These are phyloP conservation scores for Apamea anceps DNA, from an alignment of 2,888 invertebrate species.

Conservation along the genomic window DNA sequence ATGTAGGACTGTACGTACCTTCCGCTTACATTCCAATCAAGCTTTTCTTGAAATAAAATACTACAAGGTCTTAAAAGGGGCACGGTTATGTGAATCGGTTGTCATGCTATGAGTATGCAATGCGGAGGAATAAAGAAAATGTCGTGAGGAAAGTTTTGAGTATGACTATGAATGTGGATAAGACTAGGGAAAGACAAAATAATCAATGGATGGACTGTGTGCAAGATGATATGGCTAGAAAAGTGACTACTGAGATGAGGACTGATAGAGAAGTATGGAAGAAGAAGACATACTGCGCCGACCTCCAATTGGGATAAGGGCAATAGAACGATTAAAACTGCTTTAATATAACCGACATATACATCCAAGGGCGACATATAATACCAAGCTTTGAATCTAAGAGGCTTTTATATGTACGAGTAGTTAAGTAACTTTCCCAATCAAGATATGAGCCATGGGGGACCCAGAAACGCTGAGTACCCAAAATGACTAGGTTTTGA, in stretches of 20 bases:
- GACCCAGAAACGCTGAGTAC: constrained; percentile 19
- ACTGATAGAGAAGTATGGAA: background rate
- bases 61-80: background rate
- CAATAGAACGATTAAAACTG: background rate
- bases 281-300: background rate
- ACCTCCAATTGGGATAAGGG: too few species aligned
- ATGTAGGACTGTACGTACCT: background rate
- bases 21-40: background rate
- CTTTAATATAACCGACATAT: background rate
- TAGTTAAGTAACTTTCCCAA: constrained; percentile 22
- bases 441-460: constrained; percentile 42
- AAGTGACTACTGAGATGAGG: background rate
- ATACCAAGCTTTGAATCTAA: background rate
- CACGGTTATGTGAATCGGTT: background rate
- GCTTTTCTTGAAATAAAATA: constrained; percentile 8
- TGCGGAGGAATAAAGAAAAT: background rate
- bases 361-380: background rate
- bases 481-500: constrained; percentile 15
- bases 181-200: background rate
- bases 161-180: background rate
- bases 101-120: background rate
- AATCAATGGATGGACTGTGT: background rate
- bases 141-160: background rate
- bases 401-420: too few species aligned
- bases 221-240: background rate